Conservation (phyloP, 2,888 invertebrate species). For the Branchipolynoe longqiensis region DNA sequence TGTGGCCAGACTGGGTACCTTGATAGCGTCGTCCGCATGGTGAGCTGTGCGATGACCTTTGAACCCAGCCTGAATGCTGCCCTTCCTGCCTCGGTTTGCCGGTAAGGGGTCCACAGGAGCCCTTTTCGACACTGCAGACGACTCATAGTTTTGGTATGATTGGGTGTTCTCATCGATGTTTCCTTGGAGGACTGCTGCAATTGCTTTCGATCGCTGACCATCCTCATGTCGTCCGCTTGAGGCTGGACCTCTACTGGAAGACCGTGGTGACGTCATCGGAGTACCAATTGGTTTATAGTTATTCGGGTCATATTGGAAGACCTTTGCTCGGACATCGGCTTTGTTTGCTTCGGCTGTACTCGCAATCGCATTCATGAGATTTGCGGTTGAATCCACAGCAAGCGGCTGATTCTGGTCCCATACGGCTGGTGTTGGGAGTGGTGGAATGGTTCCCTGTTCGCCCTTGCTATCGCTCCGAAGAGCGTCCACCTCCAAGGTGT, state of each 20-base stretch:
- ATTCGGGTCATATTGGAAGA: constrained; percentile 33
- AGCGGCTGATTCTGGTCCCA: not conserved
- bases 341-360: constrained; percentile 43
- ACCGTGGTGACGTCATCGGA: constrained; percentile 29
- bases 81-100: not conserved
- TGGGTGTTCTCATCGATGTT: not conserved
- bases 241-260: constrained; percentile 13
- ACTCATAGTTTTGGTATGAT: not conserved
- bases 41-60: not conserved
- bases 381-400: constrained; percentile 30
- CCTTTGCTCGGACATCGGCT: not conserved
- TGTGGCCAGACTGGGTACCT: not conserved
- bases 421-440: not conserved
- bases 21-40: not conserved
- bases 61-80: too few relatives aligned
- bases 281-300: constrained; percentile 45
- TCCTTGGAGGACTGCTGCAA: not conserved
- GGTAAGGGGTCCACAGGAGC: not conserved
- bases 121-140: not conserved
- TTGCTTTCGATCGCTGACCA: not conserved
- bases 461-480: not conserved
- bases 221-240: constrained; percentile 8
- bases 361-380: constrained; percentile 26
- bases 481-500: constrained; percentile 4
- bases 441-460: not conserved